Base-by-base conservation (phyloP, 2,113 vertebrate genomes). In the Ariopsis seemanni region DNA sequence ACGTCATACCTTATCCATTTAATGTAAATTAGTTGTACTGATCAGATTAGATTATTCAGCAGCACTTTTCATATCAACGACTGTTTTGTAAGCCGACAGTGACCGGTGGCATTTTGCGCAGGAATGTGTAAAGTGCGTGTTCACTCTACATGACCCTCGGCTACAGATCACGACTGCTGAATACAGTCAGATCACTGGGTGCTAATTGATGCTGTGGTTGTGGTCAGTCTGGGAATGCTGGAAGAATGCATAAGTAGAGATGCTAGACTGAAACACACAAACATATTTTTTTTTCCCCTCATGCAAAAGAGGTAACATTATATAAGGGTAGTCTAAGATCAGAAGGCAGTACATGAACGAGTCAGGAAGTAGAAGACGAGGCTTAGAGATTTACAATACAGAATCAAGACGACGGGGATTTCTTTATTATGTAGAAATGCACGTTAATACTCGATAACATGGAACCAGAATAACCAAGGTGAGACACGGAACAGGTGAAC, bases 191-290 rank as follows among this genome's bases (percentile, higher is more conserved):
- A 30, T 55, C 79, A 30, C 48, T 22, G 58, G 18, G 75, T 67
- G 85, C 11, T 83, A 53, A 57, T 65, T 72, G 83, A 30, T 5
- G 11, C 25, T 69, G 63, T 53, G 82, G 60, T 65, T 69, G 82
- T 83, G 82, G 65, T 57, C n/a, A 57, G 67, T 42, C 65, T 69
- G 85, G 52, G 17, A 65, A 55, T 0, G 17, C 34, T 12, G 67
- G n/a, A 77, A 20, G 58, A 62, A 77, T 62, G 55, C 83, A n/a
- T 27, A 18, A 57, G 5, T 74, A 85, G 30, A 57, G 52, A 11
- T 18, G 5, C 60, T 34, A 85, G 69, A 85, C 84, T 52, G 84
- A 79, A 18, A 58, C 69, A 60, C 71, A 74, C 71, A 62, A 57
- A 85, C 55, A 50, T 17, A 15, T 42, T 63, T 63, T 10, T 65